Evolutionary conservation across 64 coral and sea anemone genomes (phyloP).

Genomic region (Pocillopora damicornis): DNA sequence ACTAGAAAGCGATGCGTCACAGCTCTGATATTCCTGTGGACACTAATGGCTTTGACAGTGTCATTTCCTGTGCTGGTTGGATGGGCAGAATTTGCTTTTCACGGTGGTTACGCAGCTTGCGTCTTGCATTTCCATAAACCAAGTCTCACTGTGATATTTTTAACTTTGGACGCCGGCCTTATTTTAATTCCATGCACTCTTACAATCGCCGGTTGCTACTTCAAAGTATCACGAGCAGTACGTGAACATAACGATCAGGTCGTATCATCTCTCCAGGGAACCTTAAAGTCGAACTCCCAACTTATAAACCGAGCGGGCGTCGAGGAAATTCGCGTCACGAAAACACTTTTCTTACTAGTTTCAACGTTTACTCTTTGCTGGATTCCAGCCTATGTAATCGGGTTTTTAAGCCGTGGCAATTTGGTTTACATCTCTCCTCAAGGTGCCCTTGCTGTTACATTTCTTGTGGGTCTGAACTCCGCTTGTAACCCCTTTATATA

Average conservation of each 20-base stretch:
- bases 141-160: conserved; percentile 11
- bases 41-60: conserved; percentile 16
- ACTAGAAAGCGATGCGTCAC: not conserved
- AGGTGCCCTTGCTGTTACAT: conserved; percentile 29
- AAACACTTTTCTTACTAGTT: conserved; percentile 39
- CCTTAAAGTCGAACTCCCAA: not conserved
- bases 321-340: conserved; percentile 51
- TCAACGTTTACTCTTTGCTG: conserved; percentile 40
- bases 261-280: not conserved
- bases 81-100: conserved; percentile 49
- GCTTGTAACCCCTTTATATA: conserved; percentile 50
- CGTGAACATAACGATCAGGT: conserved; percentile 30
- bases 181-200: conserved; percentile 6
- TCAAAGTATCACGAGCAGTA: conserved; percentile 26
- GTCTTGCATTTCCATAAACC: conserved; percentile 51
- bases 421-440: not conserved
- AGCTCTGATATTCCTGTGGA: conserved; percentile 20
- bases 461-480: conserved; percentile 26
- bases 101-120: conserved; percentile 29
- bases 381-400: conserved; percentile 46
- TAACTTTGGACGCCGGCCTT: not conserved
- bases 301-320: conserved; percentile 16
- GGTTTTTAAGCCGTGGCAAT: conserved; percentile 26
- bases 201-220: conserved; percentile 30
- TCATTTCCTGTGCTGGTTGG: conserved; percentile 9